These are phyloP conservation scores for Streptopelia turtur DNA, from an alignment of 2,797 vertebrate genomes.

Conservation along the genomic window DNA sequence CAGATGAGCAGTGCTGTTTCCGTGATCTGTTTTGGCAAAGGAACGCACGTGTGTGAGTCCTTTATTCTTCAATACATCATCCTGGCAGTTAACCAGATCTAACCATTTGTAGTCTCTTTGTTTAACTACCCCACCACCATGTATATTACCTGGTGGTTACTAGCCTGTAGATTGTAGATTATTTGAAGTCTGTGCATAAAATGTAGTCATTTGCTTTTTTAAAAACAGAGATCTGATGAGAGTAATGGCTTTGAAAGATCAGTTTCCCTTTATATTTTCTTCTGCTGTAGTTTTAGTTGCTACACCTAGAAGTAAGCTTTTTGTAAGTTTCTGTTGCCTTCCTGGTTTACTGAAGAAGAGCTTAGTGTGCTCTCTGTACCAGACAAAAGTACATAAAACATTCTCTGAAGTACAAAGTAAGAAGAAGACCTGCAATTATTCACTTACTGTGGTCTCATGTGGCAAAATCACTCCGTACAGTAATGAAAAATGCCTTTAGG, in stretches of 20 bases:
- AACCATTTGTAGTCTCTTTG: conserved; percentile 18
- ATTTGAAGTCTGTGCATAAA: neutral
- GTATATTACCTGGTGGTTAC: neutral
- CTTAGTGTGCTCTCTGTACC: neutral
- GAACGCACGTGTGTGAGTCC: neutral
- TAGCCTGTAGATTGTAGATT: neutral
- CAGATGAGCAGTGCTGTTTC: neutral
- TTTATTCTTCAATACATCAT: neutral
- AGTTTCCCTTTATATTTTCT: neutral
- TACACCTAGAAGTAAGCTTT: neutral
- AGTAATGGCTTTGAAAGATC: neutral
- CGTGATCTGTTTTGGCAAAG: neutral
- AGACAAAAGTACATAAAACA: neutral
- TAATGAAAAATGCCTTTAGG: neutral
- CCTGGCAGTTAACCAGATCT: neutral
- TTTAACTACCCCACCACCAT: neutral
- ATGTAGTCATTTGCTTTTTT: neutral
- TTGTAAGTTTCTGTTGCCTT: neutral
- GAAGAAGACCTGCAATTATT: neutral
- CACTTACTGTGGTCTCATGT: neutral
- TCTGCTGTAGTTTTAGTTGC: neutral
- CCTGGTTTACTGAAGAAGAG: neutral
- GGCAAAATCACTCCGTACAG: neutral
- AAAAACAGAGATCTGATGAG: neutral
- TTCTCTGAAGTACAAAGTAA: neutral